These are phyloP conservation scores for Crocallis elinguaria DNA, from an alignment of 2,888 invertebrate species.

Conservation along the genomic window DNA sequence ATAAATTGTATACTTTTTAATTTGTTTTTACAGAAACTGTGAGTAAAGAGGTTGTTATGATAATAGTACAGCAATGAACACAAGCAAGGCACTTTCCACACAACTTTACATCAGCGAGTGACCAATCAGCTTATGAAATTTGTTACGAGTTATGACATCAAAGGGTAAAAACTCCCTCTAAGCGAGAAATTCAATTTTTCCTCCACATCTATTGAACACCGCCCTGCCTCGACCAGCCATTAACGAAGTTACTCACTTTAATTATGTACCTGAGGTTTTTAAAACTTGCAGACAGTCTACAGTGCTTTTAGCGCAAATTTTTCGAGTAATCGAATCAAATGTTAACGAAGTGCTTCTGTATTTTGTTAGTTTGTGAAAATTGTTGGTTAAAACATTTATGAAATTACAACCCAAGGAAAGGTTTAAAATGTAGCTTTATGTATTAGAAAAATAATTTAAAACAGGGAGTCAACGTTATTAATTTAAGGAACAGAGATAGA, in stretches of 20 bases:
- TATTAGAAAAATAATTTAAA: too few relatives aligned
- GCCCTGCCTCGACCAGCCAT: conserved; percentile 32
- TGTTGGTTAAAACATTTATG: too few relatives aligned
- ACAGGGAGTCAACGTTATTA: not conserved
- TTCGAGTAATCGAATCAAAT: conserved; percentile 43
- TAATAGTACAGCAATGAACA: not conserved
- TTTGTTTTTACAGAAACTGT: not conserved
- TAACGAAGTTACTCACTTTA: conserved; percentile 50
- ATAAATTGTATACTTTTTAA: too few relatives aligned
- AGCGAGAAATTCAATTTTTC: conserved; percentile 73
- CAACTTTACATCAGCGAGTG: conserved; percentile 20
- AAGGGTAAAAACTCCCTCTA: conserved; percentile 60
- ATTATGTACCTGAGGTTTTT: conserved; percentile 58
- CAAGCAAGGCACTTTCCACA: not conserved
- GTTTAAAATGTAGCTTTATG: too few relatives aligned
- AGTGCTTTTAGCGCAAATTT: conserved; percentile 55
- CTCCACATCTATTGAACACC: conserved; percentile 55
- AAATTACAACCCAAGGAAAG: too few relatives aligned
- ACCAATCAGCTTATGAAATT: conserved; percentile 52
- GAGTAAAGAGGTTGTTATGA: not conserved
- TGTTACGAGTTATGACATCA: conserved; percentile 68
- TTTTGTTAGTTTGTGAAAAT: not conserved
- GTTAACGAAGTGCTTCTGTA: not conserved
- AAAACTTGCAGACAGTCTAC: conserved; percentile 56
- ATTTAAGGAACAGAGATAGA: not conserved